A percentile compares a stretch with the other conserved stretches of the same genome.
Evolutionary conservation across 2,113 vertebrate genomes (phyloP).

Genomic region (Pollimyrus isidori): DNA sequence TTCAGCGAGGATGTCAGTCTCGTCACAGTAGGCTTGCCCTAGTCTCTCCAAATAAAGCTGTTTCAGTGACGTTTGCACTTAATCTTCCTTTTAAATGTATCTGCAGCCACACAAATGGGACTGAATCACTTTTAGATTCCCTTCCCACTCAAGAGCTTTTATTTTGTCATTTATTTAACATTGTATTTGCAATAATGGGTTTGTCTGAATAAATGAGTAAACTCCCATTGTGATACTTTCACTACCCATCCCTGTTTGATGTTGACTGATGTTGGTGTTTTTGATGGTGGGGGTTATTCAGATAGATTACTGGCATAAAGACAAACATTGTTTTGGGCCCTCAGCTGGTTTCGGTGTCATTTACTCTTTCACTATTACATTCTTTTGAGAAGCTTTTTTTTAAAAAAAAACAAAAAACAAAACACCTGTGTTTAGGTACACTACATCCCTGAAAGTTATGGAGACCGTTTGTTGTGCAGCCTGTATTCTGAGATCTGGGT

Average conservation of each 20-base stretch:
- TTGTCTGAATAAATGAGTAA: slow-evolving; percentile 36
- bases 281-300: neutral
- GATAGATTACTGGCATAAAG: neutral
- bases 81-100: slow-evolving; percentile 16
- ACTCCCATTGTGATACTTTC: neutral
- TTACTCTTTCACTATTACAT: neutral
- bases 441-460: neutral
- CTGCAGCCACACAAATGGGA: slow-evolving; percentile 6
- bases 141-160: slow-evolving; percentile 33
- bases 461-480: neutral
- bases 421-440: neutral
- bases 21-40: neutral
- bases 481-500: neutral
- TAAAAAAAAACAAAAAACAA: too few relatives aligned
- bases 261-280: neutral
- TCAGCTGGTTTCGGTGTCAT: neutral
- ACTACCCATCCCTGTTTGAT: neutral
- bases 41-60: neutral
- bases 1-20: slow-evolving; percentile 43
- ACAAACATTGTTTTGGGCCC: neutral
- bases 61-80: slow-evolving; percentile 13
- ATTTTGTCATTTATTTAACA: slow-evolving; percentile 40
- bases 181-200: slow-evolving; percentile 40
- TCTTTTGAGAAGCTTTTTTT: neutral
- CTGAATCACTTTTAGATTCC: slow-evolving; percentile 20